These are phyloP conservation scores for Okapia johnstoni DNA, from an alignment of 2,113 vertebrate species.

Conservation along the genomic window DNA sequence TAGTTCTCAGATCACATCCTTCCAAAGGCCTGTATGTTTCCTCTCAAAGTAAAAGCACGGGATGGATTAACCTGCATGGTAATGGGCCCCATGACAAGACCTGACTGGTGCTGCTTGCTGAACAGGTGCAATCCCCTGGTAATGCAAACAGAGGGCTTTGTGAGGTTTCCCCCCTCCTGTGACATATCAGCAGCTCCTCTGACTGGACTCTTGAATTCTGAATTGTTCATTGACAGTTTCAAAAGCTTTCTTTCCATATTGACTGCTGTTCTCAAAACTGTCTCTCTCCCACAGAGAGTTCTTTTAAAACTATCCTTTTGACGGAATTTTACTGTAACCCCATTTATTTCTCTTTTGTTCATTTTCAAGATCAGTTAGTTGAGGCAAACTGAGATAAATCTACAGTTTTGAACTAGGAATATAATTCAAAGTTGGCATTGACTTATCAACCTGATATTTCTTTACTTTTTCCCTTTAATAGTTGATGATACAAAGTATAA, in stretches of 20 bases:
- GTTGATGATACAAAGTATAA: slow-evolving; percentile 25
- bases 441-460: background rate
- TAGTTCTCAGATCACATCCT: slow-evolving; percentile 50
- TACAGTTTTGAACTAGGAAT: slow-evolving; percentile 50
- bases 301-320: slow-evolving; percentile 56
- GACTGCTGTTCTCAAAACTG: slow-evolving; percentile 23
- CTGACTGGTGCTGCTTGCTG: slow-evolving; percentile 14
- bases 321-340: slow-evolving; percentile 44
- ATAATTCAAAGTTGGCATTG: slow-evolving; percentile 47
- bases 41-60: slow-evolving; percentile 42
- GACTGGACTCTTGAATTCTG: slow-evolving; percentile 53
- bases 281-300: slow-evolving; percentile 40
- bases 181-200: slow-evolving; percentile 50
- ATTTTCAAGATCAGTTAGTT: slow-evolving; percentile 61
- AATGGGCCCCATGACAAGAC: slow-evolving; percentile 36
- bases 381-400: slow-evolving; percentile 48
- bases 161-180: slow-evolving; percentile 34
- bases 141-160: slow-evolving; percentile 19
- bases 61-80: slow-evolving; percentile 14
- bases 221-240: slow-evolving; percentile 52
- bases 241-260: slow-evolving; percentile 58
- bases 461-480: slow-evolving; percentile 25
- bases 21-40: slow-evolving; percentile 32
- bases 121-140: slow-evolving; percentile 48
- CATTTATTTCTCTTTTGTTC: slow-evolving; percentile 49